Evolutionary conservation across 1,140 invertebrate species (phyloP), one percentile per base, ranked within the genome.

Genomic region (Ditylenchus dipsaci): DNA sequence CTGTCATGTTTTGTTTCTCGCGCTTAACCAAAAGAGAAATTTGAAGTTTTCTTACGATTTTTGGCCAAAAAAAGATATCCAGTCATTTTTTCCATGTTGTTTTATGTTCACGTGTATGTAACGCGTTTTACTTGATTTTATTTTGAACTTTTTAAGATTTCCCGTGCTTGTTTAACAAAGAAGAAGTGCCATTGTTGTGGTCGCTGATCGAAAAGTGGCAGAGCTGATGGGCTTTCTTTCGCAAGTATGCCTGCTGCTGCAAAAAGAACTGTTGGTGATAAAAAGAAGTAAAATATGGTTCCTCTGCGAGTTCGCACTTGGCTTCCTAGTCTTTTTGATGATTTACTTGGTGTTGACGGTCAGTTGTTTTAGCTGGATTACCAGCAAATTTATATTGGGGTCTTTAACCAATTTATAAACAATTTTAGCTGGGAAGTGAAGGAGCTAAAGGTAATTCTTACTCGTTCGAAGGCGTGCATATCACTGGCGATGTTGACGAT

Each of bases 271-370:
- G 1, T 29, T 75, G 1, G 11, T 78, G n/a, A 42, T 67, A 17
- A 65, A 60, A 43, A 58, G 73, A 65, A 77, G 69, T 53, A 76
- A 74, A 27, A 19, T 53, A 23, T 69, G 66, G 76, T 58, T 74
- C 30, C 8, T 76, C 29, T 58, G 38, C 26, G 75, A 76, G 26
- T 23, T 78, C 21, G 1, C 66, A 0, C 33, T 78, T 29, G 63
- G 38, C 5, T 56, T 76, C 5, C 56, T 76, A 7, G 45, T 68
- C 9, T 27, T 74, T 21, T 69, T 38, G 43, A 23, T 71, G 19
- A 47, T 78, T 0, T 15, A 76, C n/a, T 38, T 76, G 23, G 38
- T 72, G n/a, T 47, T 74, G 13, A 33, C 47, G 38, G 74, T 78
- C 33, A 69, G 68, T 59, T 17, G 17, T 74, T 30, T 61, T 1